A percentile compares a stretch with the other conserved stretches of the same genome.
These are phyloP conservation scores for Ophion obscuratus DNA, from an alignment of 2,888 invertebrate genomes.

Conservation along the genomic window DNA sequence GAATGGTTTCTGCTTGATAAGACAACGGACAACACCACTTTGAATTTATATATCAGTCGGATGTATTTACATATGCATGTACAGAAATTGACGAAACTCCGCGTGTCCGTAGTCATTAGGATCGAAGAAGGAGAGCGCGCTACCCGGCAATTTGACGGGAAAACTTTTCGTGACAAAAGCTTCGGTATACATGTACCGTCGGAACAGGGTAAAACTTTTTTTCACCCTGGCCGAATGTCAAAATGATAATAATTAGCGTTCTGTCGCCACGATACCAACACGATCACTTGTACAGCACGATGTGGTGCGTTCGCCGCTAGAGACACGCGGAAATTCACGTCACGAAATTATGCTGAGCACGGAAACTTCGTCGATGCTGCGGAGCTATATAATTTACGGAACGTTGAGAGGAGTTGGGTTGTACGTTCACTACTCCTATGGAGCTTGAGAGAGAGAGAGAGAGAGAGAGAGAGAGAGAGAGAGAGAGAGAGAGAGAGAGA, in stretches of 20 bases:
- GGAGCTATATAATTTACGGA: slow-evolving; percentile 70
- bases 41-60: too few relatives aligned
- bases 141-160: slow-evolving; percentile 37
- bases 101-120: slow-evolving; percentile 73
- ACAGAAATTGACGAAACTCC: slow-evolving; percentile 18
- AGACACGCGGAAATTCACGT: slow-evolving; percentile 62
- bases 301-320: slow-evolving; percentile 45
- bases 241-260: slow-evolving; percentile 77
- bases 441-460: slow-evolving; percentile 29
- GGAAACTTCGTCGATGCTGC: slow-evolving; percentile 60
- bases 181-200: slow-evolving; percentile 27
- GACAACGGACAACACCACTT: background rate
- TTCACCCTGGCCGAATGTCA: slow-evolving; percentile 64
- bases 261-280: slow-evolving; percentile 49
- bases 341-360: slow-evolving; percentile 64
- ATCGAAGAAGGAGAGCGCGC: slow-evolving; percentile 21
- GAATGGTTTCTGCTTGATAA: background rate
- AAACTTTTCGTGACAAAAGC: slow-evolving; percentile 52
- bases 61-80: background rate
- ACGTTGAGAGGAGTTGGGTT: slow-evolving; percentile 49
- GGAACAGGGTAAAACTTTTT: slow-evolving; percentile 43
- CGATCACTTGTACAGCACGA: slow-evolving; percentile 13
- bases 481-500: slow-evolving; percentile 26
- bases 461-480: slow-evolving; percentile 23
- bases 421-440: slow-evolving; percentile 52